A percentile compares a stretch with the other conserved stretches of the same genome.
Conservation (phyloP, 1,140 invertebrate species). For the Ips typographus region DNA sequence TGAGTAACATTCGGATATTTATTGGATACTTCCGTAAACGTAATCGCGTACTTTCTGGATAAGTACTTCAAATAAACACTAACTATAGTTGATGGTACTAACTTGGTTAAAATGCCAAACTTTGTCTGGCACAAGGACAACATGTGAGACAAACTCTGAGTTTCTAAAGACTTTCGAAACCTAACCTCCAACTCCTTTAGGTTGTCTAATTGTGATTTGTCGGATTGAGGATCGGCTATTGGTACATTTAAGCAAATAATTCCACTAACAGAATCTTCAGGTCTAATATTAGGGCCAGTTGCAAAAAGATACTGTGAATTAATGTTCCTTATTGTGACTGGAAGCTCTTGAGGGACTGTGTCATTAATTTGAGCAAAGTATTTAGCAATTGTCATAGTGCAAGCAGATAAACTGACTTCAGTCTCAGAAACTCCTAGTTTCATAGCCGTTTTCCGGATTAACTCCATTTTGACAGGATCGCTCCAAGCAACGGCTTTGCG, state of each 20-base stretch:
- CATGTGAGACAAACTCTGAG: constrained; percentile 68
- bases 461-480: constrained; percentile 60
- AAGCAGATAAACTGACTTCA: constrained; percentile 66
- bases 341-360: constrained; percentile 51
- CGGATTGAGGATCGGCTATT: constrained; percentile 50
- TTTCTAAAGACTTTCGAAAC: constrained; percentile 60
- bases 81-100: constrained; percentile 66
- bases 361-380: constrained; percentile 62
- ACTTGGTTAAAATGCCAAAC: constrained; percentile 64
- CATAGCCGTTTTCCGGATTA: constrained; percentile 57
- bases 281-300: constrained; percentile 43
- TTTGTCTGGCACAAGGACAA: constrained; percentile 68
- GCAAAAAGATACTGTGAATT: constrained; percentile 49
- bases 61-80: constrained; percentile 70
- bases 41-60: constrained; percentile 70
- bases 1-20: constrained; percentile 51
- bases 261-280: constrained; percentile 47
- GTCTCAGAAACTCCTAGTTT: constrained; percentile 65
- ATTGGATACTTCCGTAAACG: constrained; percentile 68
- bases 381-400: constrained; percentile 62
- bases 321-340: constrained; percentile 54
- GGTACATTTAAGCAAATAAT: constrained; percentile 55
- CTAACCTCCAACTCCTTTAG: constrained; percentile 58
- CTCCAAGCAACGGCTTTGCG: constrained; percentile 79
- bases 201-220: constrained; percentile 47